Conservation (phyloP, 2,113 vertebrate genomes). For the Hypomesus transpacificus region DNA sequence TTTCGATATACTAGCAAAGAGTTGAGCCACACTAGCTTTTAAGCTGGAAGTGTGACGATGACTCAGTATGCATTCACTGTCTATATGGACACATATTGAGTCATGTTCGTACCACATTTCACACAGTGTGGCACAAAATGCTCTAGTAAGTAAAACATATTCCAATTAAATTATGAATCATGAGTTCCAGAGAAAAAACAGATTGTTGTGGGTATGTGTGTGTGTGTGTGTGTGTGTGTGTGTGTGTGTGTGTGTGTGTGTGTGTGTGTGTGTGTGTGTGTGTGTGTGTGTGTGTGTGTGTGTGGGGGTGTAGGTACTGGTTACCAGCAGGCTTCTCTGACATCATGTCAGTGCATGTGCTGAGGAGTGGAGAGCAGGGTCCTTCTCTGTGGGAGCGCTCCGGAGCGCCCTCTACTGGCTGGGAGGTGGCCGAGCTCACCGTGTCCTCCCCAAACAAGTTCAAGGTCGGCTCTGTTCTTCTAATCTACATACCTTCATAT, state of each 20-base stretch:
- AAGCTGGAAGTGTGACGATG: too few relatives aligned
- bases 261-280: background rate
- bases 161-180: too few relatives aligned
- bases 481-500: too few relatives aligned
- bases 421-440: constrained; percentile 71
- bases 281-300: constrained; percentile 18
- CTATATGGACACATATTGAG: too few relatives aligned
- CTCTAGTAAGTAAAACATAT: too few relatives aligned
- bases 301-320: constrained; percentile 62
- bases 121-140: too few relatives aligned
- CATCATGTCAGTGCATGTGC: constrained; percentile 53
- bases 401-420: constrained; percentile 45
- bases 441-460: constrained; percentile 62
- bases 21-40: too few relatives aligned
- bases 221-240: background rate
- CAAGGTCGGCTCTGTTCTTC: constrained; percentile 35
- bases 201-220: background rate
- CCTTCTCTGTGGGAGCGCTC: constrained; percentile 58
- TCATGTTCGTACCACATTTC: too few relatives aligned
- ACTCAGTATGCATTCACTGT: too few relatives aligned
- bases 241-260: constrained; percentile 1
- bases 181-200: too few relatives aligned
- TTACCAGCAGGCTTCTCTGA: constrained; percentile 44
- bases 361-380: constrained; percentile 29
- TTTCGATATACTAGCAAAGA: too few relatives aligned